Conservation (phyloP, 1,140 invertebrate species). For the Anoplolepis gracilipes region DNA sequence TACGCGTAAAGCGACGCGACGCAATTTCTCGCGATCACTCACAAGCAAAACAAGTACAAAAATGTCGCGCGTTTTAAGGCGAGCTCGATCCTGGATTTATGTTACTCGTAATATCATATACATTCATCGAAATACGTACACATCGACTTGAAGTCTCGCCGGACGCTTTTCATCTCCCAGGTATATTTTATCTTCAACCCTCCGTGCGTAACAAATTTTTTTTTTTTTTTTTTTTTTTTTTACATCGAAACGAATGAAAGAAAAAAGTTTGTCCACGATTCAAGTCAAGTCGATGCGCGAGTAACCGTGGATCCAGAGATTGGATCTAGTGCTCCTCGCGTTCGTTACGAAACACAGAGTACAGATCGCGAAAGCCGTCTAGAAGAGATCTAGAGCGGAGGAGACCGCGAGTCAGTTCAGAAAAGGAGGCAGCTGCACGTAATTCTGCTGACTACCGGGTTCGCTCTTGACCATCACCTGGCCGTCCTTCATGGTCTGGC, state of each 20-base stretch:
- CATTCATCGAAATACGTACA: background rate
- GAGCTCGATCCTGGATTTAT: constrained; percentile 3
- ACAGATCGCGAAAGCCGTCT: constrained; percentile 3
- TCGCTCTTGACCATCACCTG: constrained; percentile 88
- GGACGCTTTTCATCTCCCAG: background rate
- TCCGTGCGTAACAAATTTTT: background rate
- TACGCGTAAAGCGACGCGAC: background rate
- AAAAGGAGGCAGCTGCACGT: constrained; percentile 91
- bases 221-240: no score
- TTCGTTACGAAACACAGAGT: background rate
- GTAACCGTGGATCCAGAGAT: background rate
- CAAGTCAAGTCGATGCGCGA: background rate
- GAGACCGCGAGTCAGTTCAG: constrained; percentile 88
- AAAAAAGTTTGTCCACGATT: background rate
- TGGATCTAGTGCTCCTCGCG: constrained; percentile 28
- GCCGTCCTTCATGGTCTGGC: constrained; percentile 85
- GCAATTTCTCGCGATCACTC: constrained; percentile 9
- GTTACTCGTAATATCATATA: background rate
- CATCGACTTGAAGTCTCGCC: background rate
- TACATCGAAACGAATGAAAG: no score
- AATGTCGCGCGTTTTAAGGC: background rate
- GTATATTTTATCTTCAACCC: background rate
- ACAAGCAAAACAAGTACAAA: constrained; percentile 30
- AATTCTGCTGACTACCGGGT: constrained; percentile 87
- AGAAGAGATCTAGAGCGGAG: constrained; percentile 74